Evolutionary conservation across 2,888 invertebrate genomes (phyloP).

Genomic region (Lasioglossum lativentre): DNA sequence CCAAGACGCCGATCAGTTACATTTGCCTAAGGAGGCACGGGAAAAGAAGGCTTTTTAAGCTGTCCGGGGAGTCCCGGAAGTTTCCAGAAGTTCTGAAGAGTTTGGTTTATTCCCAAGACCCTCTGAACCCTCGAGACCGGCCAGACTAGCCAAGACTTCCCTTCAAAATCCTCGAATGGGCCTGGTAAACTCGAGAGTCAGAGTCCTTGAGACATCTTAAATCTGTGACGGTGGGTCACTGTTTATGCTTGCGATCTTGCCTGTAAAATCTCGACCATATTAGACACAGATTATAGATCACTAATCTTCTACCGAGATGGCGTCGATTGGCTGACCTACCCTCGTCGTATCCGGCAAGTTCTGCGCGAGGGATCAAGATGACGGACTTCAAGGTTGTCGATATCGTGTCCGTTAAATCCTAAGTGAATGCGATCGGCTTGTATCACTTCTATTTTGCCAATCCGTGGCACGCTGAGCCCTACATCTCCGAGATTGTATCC

Average conservation of each 20-base stretch:
- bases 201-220: background rate
- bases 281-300: background rate
- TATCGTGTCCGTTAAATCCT: background rate
- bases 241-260: background rate
- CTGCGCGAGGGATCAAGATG: background rate
- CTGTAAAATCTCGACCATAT: background rate
- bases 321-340: background rate
- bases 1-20: background rate
- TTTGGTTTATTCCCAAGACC: conserved; percentile 2
- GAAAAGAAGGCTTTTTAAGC: background rate
- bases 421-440: conserved; percentile 1
- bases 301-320: background rate
- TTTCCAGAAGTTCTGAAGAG: background rate
- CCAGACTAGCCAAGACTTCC: background rate
- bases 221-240: background rate
- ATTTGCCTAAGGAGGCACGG: background rate
- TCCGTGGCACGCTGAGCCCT: background rate
- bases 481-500: background rate
- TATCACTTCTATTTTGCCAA: background rate
- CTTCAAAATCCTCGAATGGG: conserved; percentile 3
- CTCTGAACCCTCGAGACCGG: background rate
- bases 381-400: conserved; percentile 7
- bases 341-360: background rate
- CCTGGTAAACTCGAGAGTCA: background rate
- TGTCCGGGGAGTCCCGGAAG: background rate